Base-by-base conservation (phyloP, 2,797 vertebrate genomes). In the Phataginus tricuspis region DNA sequence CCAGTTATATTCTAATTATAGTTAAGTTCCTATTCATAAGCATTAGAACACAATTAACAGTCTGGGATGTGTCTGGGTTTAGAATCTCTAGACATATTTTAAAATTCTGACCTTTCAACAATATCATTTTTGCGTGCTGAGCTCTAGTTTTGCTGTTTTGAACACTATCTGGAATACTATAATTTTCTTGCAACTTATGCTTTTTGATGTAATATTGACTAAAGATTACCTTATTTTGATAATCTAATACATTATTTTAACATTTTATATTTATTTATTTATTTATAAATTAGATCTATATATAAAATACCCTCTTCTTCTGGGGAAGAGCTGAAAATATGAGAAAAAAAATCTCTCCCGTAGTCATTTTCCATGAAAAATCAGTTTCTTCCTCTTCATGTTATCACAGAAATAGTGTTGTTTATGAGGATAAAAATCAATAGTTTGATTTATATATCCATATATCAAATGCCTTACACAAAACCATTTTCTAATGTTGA, bases 401-500 rank as follows among this genome's bases (percentile, higher is more conserved):
- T n/a, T 88, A 92, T 66, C 53, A n/a, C 45, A 93, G 85, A 93
- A 90, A 96, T 72, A 90, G 88, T 72, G 34, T 53, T 90, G n/a
- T 89, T 96, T 83, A 37, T 75, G n/a, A 69, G n/a, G 34, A 83
- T 75, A 91, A 90, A 96, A 93, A 77, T 88, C 39, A 64, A 83
- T 91, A 61, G 11, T 13, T 90, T 92, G 37, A n/a, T 85, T 95
- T 87, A 91, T 39, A 69, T 86, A 94, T 78, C 71, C 61, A 61
- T 90, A 42, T 83, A 75, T 92, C 53, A 91, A 91, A 57, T 68
- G 66, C 11, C 6, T 84, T 42, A 80, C 18, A 53, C 10, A 94
- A 91, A 95, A 55, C 1, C 42, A 88, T 88, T 96, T 96, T 95
- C 59, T 66, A 90, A 55, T 93, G 96, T 83, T 90, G 39, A 93